A percentile compares a stretch with the other conserved stretches of the same genome.
These are phyloP conservation scores for Crax fasciolata DNA, from an alignment of 2,797 vertebrate species.

Conservation along the genomic window DNA sequence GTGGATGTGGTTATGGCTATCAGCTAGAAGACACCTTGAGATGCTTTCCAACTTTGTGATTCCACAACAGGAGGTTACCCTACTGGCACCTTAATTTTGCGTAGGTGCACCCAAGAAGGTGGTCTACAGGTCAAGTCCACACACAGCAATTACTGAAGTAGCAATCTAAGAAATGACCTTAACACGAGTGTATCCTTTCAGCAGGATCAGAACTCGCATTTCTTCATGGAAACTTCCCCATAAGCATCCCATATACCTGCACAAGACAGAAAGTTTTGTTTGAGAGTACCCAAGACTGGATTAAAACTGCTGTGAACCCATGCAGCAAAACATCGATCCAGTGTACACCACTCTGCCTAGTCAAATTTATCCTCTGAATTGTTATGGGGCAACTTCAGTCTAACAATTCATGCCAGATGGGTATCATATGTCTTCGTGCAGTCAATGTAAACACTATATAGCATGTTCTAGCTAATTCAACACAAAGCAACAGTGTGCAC, in stretches of 20 bases:
- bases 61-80: not conserved
- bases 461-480: conserved; percentile 39
- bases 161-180: not conserved
- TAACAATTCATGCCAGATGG: conserved; percentile 33
- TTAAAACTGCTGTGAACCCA: not conserved
- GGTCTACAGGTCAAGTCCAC: not conserved
- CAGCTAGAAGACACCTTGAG: not conserved
- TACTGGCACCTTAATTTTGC: not conserved
- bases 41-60: not conserved
- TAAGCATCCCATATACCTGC: not conserved
- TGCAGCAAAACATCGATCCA: conserved; percentile 1
- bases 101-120: not conserved
- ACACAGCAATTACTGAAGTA: not conserved
- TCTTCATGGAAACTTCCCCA: not conserved
- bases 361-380: conserved; percentile 28
- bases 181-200: not conserved
- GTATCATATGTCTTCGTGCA: conserved; percentile 21
- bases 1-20: not conserved
- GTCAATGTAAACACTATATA: not conserved
- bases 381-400: conserved; percentile 17
- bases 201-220: not conserved
- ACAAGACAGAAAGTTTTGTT: not conserved
- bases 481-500: conserved; percentile 4
- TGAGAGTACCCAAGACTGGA: not conserved
- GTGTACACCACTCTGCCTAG: not conserved